A percentile compares a stretch with the other conserved stretches of the same genome.
These are phyloP conservation scores for Amazonetta brasiliensis DNA, from an alignment of 2,797 vertebrate genomes.

Conservation along the genomic window DNA sequence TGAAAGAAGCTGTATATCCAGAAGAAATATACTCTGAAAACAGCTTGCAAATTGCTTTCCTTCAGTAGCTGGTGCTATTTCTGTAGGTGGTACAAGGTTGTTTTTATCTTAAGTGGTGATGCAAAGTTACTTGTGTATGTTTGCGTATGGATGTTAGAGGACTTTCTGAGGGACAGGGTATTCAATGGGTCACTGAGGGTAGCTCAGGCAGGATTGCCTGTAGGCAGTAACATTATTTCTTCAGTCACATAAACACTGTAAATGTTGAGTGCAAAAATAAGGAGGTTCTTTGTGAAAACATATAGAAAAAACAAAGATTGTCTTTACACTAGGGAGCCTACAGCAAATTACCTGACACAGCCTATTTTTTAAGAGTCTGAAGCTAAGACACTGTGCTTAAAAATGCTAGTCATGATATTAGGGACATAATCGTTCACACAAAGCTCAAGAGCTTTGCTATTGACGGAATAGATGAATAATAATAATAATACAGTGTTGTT, in stretches of 20 bases:
- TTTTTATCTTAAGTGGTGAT: not conserved
- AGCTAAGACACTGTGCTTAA: not conserved
- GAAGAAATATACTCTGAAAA: not conserved
- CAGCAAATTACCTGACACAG: slow-evolving; percentile 2
- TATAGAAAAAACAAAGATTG: not conserved
- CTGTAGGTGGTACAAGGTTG: not conserved
- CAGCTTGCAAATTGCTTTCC: not conserved
- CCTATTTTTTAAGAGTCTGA: slow-evolving; percentile 1
- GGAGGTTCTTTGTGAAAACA: not conserved
- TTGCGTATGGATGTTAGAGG: not conserved
- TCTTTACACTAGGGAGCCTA: not conserved
- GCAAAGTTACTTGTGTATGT: not conserved
- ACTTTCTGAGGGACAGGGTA: not conserved
- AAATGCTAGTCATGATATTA: not conserved
- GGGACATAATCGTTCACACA: not conserved
- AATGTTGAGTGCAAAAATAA: not conserved
- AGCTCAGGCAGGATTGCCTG: not conserved
- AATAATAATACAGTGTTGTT: not conserved
- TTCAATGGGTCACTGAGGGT: not conserved
- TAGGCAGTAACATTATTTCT: not conserved
- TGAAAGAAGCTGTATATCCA: not conserved
- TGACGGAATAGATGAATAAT: not conserved
- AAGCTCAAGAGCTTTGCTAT: not conserved
- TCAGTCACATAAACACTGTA: too few relatives aligned
- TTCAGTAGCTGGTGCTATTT: not conserved